Base-by-base conservation (phyloP, 2,797 vertebrate genomes). In the Dryobates pubescens region DNA sequence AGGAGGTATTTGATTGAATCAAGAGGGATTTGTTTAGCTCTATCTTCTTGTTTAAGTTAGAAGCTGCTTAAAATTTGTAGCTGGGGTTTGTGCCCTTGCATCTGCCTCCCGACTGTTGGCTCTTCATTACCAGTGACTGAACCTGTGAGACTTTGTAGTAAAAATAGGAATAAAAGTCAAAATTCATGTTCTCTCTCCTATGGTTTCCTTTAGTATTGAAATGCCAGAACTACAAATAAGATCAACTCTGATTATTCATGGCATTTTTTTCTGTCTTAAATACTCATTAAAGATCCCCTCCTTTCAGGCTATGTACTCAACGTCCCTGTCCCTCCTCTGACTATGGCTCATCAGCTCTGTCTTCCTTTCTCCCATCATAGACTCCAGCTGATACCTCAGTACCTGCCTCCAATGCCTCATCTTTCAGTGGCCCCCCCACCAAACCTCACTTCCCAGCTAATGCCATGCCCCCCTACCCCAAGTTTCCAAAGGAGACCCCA, bases 1-100 rank as follows among this genome's bases (percentile, higher is more conserved):
- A 96, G 93, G 88, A 93, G 90, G 85, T 88, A 56, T 94, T 96
- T 93, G 85, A 94, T 94, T 84, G 94, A 95, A 96, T 88, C 82
- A 82, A 87, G 58, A 70, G n/a, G 68, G 77, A 61, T 88, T 86
- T 88, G 29, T 69, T 86, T 95, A 89, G 82, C 69, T 91, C 86
- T 88, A 47, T 72, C 41, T 63, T 63, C 75, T 87, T 92, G 56
- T 86, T 96, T 87, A 90, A 96, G 75, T 89, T 85, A 53, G 90
- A 88, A 88, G 74, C 54, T 59, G 51, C 68, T 74, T 90, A 34
- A 90, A 91, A 83, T 78, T 15, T 75, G 62, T 20, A 63, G 23
- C 47, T 54, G 57, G 20, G 30, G 27, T 69, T 89, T 87, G 38
- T 77, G 73, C 27, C 59, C 43, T 70, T 72, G 32, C 22, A 63